These are phyloP conservation scores for Scaptomyza polygonia DNA, from an alignment of 2,888 invertebrate species.

Conservation along the genomic window DNA sequence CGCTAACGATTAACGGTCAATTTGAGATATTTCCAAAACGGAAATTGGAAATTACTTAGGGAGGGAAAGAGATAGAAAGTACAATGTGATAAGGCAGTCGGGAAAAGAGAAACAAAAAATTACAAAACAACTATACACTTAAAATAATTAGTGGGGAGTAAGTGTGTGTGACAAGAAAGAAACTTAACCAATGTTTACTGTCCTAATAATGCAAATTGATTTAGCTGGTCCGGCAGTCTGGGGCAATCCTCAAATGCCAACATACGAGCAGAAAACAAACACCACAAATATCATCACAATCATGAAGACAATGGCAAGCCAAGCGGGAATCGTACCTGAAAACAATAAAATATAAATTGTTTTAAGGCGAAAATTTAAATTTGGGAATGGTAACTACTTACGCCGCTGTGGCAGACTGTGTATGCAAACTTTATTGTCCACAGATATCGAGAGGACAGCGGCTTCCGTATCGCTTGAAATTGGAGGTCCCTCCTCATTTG, in stretches of 20 bases:
- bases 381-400: conserved; percentile 84
- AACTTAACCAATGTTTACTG: conserved; percentile 57
- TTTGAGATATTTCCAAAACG: conserved; percentile 30
- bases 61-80: conserved; percentile 8
- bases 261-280: conserved; percentile 92
- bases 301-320: conserved; percentile 91
- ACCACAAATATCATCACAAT: conserved; percentile 91
- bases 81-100: conserved; percentile 63
- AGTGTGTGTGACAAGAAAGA: conserved; percentile 4
- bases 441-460: conserved; percentile 96
- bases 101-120: neutral
- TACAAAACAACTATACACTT: conserved; percentile 60
- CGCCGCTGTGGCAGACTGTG: conserved; percentile 93
- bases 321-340: conserved; percentile 91
- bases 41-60: conserved; percentile 31
- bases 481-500: conserved; percentile 88
- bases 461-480: conserved; percentile 91
- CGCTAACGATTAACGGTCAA: conserved; percentile 29
- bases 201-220: conserved; percentile 66
- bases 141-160: conserved; percentile 57
- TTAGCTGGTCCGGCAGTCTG: conserved; percentile 31
- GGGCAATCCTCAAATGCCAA: conserved; percentile 87
- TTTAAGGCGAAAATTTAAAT: neutral
- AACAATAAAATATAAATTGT: neutral
- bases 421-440: conserved; percentile 96